These are phyloP conservation scores for Hippocampus mohnikei DNA, from an alignment of 2,113 vertebrate species.

Conservation along the genomic window DNA sequence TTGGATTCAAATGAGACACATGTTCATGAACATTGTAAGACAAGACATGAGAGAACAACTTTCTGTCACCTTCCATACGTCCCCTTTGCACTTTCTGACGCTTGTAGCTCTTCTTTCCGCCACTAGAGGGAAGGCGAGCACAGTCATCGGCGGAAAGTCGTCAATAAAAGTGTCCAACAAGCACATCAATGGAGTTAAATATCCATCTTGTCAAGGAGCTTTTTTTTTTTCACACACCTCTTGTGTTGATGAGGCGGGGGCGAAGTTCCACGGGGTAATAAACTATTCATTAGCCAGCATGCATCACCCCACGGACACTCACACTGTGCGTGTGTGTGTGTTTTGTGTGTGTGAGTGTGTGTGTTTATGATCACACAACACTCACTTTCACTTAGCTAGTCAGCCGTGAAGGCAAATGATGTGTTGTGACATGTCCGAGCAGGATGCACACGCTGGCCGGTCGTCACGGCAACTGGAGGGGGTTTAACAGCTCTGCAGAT, in stretches of 20 bases:
- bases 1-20: too few species aligned
- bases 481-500: not conserved
- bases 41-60: too few species aligned
- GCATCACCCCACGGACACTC: slow-evolving; percentile 8
- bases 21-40: too few species aligned
- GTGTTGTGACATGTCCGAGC: not conserved
- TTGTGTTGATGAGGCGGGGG: slow-evolving; percentile 21
- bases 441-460: not conserved
- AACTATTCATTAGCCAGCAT: slow-evolving; percentile 44
- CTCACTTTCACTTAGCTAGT: slow-evolving; percentile 1
- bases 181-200: not conserved
- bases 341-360: not conserved
- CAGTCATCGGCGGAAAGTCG: not conserved
- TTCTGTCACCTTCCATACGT: too few species aligned
- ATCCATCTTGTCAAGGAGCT: not conserved
- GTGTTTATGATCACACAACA: not conserved
- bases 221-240: slow-evolving; percentile 1
- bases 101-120: not conserved
- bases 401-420: not conserved
- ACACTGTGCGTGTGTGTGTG: not conserved
- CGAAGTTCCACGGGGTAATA: slow-evolving; percentile 41
- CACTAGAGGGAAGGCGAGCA: not conserved
- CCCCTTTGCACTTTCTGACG: not conserved
- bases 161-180: not conserved
- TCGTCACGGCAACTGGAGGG: not conserved